A percentile compares a stretch with the other conserved stretches of the same genome.
phyloP scores from a whole-genome alignment of 2,113 vertebrate species.

The Semnornis frantzii region DNA sequence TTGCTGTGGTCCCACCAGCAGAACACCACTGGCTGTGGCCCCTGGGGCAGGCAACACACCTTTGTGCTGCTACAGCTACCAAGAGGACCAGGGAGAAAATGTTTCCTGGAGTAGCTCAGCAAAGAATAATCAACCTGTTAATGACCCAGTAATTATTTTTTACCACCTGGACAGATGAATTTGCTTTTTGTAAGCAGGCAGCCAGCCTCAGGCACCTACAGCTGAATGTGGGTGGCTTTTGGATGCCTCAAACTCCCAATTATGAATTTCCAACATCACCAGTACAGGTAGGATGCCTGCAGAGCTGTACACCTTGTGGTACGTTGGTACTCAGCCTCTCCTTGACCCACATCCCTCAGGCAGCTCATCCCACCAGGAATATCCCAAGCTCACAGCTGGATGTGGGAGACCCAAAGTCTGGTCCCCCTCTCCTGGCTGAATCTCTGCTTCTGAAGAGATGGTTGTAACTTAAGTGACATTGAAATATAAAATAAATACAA shows the following conservation, averaged over 20 bases:
- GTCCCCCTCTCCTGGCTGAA: not conserved
- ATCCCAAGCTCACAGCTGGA: not conserved
- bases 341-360: not conserved
- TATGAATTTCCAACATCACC: not conserved
- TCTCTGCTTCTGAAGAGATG: not conserved
- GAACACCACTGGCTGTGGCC: not conserved
- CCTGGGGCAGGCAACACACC: not conserved
- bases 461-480: constrained; percentile 12
- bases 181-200: not conserved
- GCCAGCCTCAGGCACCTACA: not conserved
- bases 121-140: not conserved
- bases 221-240: not conserved
- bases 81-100: not conserved
- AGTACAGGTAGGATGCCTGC: not conserved
- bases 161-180: not conserved
- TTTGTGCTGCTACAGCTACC: not conserved
- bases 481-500: not conserved
- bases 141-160: not conserved
- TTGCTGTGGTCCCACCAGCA: too few species aligned
- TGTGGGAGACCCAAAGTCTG: not conserved
- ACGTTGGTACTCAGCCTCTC: fast-evolving
- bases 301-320: not conserved
- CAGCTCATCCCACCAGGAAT: not conserved
- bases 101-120: not conserved
- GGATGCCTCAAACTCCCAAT: not conserved